Evolutionary conservation across 2,113 vertebrate genomes (phyloP).

Genomic region (Oncorhynchus mykiss): DNA sequence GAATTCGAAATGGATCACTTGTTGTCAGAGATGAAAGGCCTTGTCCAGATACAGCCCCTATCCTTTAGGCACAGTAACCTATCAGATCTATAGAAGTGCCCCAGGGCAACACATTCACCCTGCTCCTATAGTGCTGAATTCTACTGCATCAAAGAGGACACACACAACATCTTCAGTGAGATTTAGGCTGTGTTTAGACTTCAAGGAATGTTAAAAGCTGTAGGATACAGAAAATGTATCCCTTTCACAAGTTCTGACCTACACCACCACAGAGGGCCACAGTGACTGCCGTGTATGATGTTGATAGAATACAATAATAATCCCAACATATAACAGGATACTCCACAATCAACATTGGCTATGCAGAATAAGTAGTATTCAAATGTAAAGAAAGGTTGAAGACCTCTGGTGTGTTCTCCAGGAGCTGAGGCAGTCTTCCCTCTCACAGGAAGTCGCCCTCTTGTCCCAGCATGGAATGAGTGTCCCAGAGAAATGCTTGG

Average conservation of each 20-base stretch:
- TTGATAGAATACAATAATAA: neutral
- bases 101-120: neutral
- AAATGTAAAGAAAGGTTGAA: neutral
- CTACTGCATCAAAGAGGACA: no score
- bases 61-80: neutral
- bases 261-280: neutral
- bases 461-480: neutral
- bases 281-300: neutral
- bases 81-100: neutral
- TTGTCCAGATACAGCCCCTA: neutral
- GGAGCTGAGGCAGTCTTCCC: neutral
- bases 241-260: neutral
- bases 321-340: neutral
- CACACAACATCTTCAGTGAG: neutral
- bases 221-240: neutral
- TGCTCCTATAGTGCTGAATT: neutral
- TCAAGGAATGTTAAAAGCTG: constrained; percentile 4
- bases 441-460: neutral
- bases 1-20: neutral
- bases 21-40: neutral
- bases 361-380: neutral
- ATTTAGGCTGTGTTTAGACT: neutral
- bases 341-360: neutral
- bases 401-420: neutral
- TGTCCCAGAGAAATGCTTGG: constrained; percentile 1